Conservation (phyloP, 2,888 invertebrate species). For the Hipparchia semele region DNA sequence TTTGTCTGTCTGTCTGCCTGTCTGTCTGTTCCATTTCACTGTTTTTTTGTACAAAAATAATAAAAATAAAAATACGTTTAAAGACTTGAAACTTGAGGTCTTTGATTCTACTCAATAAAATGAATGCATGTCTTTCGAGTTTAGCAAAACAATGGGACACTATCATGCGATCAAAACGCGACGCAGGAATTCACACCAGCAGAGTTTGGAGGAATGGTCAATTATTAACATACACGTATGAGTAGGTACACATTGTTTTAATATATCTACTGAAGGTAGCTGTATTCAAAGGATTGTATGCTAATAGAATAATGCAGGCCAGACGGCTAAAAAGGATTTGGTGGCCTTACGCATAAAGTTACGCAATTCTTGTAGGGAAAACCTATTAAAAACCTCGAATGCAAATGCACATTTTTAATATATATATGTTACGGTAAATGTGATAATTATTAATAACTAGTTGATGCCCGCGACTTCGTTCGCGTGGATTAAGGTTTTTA, state of each 20-base stretch:
- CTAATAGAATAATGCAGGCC: constrained; percentile 37
- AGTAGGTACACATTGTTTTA: constrained; percentile 32
- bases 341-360: constrained; percentile 36
- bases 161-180: constrained; percentile 33
- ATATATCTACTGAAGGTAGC: constrained; percentile 3
- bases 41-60: too few species aligned
- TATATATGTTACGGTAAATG: not conserved
- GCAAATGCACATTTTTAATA: not conserved
- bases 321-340: constrained; percentile 39
- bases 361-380: constrained; percentile 35
- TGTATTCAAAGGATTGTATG: constrained; percentile 40
- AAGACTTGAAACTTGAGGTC: not conserved
- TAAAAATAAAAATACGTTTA: too few species aligned
- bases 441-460: too few species aligned
- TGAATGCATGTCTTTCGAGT: constrained; percentile 11
- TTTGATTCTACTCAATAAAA: constrained; percentile 7
- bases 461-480: too few species aligned
- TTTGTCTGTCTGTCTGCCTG: too few species aligned
- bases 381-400: constrained; percentile 20
- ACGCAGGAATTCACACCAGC: constrained; percentile 34
- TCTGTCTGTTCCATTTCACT: too few species aligned
- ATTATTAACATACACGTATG: constrained; percentile 28
- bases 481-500: not conserved
- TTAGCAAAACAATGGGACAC: constrained; percentile 26
- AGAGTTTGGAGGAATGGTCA: constrained; percentile 24